phyloP scores from a whole-genome alignment of 1,140 invertebrate genomes.

The Drosophila cardini region DNA sequence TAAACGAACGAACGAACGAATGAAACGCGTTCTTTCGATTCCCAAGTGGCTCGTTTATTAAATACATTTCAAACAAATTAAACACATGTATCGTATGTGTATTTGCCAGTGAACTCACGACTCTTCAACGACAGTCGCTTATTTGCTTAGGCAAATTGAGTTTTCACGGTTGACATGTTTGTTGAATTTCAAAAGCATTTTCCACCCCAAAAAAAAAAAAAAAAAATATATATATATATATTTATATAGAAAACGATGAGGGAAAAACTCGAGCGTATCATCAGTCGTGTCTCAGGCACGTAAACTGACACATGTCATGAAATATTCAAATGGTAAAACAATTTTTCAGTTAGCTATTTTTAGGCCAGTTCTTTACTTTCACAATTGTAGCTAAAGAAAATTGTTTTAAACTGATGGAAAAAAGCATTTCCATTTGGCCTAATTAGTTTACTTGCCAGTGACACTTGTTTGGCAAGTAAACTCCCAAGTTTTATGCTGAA shows the following conservation, averaged over 20 bases:
- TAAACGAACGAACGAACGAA: background rate
- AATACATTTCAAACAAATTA: conserved; percentile 48
- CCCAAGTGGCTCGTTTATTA: conserved; percentile 28
- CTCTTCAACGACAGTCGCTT: conserved; percentile 27
- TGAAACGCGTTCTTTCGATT: background rate
- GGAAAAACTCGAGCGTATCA: background rate
- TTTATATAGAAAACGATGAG: background rate
- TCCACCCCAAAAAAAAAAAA: background rate
- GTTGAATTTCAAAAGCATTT: conserved; percentile 43
- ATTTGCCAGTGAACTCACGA: background rate
- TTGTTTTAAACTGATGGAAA: conserved; percentile 1
- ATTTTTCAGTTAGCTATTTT: conserved; percentile 26
- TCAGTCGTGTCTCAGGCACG: conserved; percentile 27
- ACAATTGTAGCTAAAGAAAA: background rate
- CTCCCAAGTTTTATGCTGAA: background rate
- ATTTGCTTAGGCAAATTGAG: conserved; percentile 55
- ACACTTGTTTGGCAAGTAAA: conserved; percentile 30
- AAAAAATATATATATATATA: background rate
- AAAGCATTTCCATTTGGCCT: conserved; percentile 17
- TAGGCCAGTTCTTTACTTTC: conserved; percentile 12
- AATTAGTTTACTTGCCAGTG: conserved; percentile 43
- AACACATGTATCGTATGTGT: conserved; percentile 13
- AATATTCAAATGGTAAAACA: conserved; percentile 47
- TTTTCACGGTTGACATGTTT: conserved; percentile 51
- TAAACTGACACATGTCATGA: conserved; percentile 48